A percentile compares a stretch with the other conserved stretches of the same genome.
phyloP scores from a whole-genome alignment of 2,113 vertebrate genomes.

The Ictalurus furcatus region DNA sequence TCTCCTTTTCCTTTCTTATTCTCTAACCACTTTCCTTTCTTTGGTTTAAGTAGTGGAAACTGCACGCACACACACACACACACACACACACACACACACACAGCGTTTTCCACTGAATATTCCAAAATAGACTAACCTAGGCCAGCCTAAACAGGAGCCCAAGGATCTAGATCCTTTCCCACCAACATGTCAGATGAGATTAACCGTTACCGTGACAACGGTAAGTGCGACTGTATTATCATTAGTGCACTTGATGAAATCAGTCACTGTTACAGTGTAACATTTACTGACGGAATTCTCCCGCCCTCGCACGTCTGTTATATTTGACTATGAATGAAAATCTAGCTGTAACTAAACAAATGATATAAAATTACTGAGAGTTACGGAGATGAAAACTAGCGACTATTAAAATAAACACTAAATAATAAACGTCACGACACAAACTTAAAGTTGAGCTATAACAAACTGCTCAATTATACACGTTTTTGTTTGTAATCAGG shows the following conservation, averaged over 20 bases:
- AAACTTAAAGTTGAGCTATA: neutral
- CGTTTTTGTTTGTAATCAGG: no score
- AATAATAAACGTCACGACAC: no score
- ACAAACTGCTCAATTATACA: no score
- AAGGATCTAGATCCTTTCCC: neutral
- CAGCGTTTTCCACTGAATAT: conserved; percentile 4
- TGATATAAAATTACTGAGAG: neutral
- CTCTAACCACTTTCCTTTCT: neutral
- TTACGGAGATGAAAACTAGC: neutral
- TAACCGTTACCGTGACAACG: neutral
- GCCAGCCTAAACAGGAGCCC: conserved; percentile 8
- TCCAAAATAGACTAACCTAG: conserved; percentile 7
- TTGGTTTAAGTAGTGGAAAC: conserved; percentile 20
- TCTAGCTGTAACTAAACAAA: neutral
- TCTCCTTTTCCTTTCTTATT: neutral
- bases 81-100: conserved; percentile 28
- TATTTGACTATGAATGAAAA: no score
- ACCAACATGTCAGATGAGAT: neutral
- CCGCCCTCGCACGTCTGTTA: no score
- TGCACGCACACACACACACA: neutral
- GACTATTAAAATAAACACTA: neutral
- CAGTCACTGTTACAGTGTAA: neutral
- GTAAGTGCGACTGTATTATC: neutral
- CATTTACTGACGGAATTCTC: no score
- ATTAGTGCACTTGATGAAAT: neutral